These are phyloP conservation scores for Solenopsis invicta DNA, from an alignment of 1,140 invertebrate species.

Conservation along the genomic window DNA sequence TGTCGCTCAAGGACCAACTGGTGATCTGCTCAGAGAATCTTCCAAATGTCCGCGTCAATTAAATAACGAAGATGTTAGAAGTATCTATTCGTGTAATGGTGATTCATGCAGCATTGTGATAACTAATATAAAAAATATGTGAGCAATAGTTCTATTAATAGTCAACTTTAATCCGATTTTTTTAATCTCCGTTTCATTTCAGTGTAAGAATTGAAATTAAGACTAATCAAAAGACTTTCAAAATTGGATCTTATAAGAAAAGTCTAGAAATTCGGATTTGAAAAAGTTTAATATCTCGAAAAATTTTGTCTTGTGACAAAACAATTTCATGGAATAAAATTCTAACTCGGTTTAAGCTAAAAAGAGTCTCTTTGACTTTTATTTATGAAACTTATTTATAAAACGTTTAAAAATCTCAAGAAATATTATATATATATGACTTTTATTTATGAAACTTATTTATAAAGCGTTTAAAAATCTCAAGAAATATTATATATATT, in stretches of 20 bases:
- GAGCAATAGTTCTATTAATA: background rate
- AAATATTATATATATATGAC: background rate
- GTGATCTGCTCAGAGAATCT: background rate
- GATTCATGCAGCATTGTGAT: background rate
- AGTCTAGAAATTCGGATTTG: background rate
- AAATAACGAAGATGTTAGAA: background rate
- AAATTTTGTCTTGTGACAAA: background rate
- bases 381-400: background rate
- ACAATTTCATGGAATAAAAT: background rate
- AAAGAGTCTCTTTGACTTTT: background rate
- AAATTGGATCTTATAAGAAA: background rate
- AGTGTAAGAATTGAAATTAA: background rate
- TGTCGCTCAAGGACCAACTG: conserved; percentile 4
- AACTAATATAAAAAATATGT: background rate
- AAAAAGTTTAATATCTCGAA: background rate
- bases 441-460: too few species aligned
- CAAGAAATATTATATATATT: background rate
- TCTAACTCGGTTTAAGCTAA: background rate
- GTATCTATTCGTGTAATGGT: background rate
- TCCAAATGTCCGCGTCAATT: background rate
- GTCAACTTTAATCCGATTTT: background rate
- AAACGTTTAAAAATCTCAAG: background rate
- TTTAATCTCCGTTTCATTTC: background rate
- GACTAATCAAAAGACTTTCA: background rate
- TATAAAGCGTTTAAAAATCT: background rate